phyloP scores from a whole-genome alignment of 2,113 vertebrate species.

The Nyctereutes procyonoides region DNA sequence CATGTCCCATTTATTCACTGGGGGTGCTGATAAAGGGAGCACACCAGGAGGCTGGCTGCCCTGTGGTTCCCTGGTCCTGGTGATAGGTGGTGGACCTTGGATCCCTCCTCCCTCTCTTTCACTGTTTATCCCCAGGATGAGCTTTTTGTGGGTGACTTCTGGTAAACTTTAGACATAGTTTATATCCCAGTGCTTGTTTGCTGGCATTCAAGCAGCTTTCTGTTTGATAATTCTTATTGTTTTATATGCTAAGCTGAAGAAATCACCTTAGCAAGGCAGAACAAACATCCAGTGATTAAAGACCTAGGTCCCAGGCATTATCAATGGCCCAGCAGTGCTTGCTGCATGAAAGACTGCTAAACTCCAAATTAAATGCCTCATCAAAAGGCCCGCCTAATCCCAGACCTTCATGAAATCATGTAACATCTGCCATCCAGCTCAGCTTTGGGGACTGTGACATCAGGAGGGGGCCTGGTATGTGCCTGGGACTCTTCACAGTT shows the following conservation, averaged over 20 bases:
- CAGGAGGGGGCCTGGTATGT: background rate
- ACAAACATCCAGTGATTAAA: constrained; percentile 18
- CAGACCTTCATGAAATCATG: constrained; percentile 32
- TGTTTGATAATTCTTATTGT: constrained; percentile 65
- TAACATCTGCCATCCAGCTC: background rate
- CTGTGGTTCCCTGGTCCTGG: background rate
- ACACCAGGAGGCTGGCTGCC: background rate
- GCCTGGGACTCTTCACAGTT: background rate
- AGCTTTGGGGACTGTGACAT: background rate
- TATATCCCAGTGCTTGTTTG: background rate
- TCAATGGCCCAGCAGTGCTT: background rate
- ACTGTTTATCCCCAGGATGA: background rate
- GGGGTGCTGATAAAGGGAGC: background rate
- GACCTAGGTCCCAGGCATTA: background rate
- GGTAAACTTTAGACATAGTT: background rate
- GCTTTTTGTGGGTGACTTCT: background rate
- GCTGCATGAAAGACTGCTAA: background rate
- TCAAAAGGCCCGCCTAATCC: constrained; percentile 22
- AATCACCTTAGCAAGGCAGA: constrained; percentile 62
- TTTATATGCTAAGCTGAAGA: constrained; percentile 66
- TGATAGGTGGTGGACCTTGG: fast-evolving
- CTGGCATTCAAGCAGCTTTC: constrained; percentile 26
- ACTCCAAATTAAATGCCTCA: constrained; percentile 19
- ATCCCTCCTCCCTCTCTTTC: background rate
- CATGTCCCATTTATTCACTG: background rate